phyloP scores from a whole-genome alignment of 1,140 invertebrate species.

The Lasaia peninsularis region DNA sequence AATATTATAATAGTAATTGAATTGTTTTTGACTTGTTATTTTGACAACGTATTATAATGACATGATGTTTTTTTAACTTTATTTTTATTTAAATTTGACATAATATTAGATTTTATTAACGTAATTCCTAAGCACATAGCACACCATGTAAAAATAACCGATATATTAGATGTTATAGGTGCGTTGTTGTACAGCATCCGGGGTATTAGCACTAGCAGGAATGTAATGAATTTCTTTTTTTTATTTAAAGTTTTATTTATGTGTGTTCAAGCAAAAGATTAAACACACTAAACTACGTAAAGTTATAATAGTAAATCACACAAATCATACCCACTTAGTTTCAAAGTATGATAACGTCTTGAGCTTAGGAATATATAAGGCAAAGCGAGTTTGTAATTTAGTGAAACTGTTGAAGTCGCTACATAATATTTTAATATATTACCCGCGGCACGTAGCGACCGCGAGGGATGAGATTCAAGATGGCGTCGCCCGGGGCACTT shows the following conservation, averaged over 20 bases:
- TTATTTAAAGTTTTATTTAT: not conserved
- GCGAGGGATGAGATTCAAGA: conserved; percentile 42
- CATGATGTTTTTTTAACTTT: too few species aligned
- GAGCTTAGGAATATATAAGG: conserved; percentile 7
- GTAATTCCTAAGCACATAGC: too few species aligned
- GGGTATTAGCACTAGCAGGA: too few species aligned
- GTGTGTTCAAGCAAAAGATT: conserved; percentile 8
- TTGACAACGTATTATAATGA: too few species aligned
- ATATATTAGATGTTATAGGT: too few species aligned
- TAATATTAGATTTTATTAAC: too few species aligned
- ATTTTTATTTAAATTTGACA: too few species aligned
- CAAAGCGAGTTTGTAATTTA: conserved; percentile 15
- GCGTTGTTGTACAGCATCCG: too few species aligned
- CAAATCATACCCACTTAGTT: conserved; percentile 6
- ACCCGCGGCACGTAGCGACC: conserved; percentile 36
- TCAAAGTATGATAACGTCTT: conserved; percentile 14
- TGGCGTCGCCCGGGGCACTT: conserved; percentile 37
- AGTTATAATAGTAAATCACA: not conserved
- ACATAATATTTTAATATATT: conserved; percentile 44
- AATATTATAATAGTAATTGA: too few species aligned
- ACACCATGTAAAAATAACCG: too few species aligned
- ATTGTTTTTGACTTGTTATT: too few species aligned
- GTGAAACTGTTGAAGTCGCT: conserved; percentile 6
- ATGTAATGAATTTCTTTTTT: too few species aligned
- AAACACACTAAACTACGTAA: conserved; percentile 8